Conservation (phyloP, 2,888 invertebrate genomes). For the Eupithecia subumbrata region DNA sequence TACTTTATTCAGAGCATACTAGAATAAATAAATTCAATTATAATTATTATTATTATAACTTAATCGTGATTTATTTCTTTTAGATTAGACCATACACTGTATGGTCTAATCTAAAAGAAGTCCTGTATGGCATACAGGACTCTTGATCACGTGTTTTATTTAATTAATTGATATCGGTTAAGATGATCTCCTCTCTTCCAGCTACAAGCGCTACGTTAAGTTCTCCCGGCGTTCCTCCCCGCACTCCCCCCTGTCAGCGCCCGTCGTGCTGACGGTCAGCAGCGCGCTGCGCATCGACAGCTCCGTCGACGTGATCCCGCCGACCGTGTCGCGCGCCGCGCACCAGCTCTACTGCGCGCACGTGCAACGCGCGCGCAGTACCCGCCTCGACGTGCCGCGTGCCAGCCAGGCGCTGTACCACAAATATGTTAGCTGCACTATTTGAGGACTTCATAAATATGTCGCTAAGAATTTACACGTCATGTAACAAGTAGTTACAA, state of each 20-base stretch:
- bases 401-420: constrained; percentile 61
- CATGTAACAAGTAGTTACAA: too few relatives aligned
- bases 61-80: background rate
- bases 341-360: constrained; percentile 89
- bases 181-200: background rate
- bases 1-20: too few relatives aligned
- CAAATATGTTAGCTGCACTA: constrained; percentile 67
- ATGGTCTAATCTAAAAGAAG: too few relatives aligned
- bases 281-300: constrained; percentile 87
- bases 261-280: constrained; percentile 84
- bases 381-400: constrained; percentile 63
- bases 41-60: too few relatives aligned
- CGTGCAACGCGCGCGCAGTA: constrained; percentile 80
- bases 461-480: too few relatives aligned
- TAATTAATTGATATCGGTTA: background rate
- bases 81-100: too few relatives aligned
- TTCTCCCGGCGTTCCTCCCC: constrained; percentile 86
- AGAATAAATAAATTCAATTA: too few relatives aligned
- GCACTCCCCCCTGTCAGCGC: constrained; percentile 75
- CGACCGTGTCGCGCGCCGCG: constrained; percentile 85
- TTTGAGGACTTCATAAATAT: constrained; percentile 30
- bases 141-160: background rate
- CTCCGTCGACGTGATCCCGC: constrained; percentile 86
- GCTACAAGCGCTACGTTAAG: constrained; percentile 85
- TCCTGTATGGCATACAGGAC: background rate